Evolutionary conservation across 2,113 vertebrate species (phyloP).

Genomic region (Thalassoma bifasciatum): DNA sequence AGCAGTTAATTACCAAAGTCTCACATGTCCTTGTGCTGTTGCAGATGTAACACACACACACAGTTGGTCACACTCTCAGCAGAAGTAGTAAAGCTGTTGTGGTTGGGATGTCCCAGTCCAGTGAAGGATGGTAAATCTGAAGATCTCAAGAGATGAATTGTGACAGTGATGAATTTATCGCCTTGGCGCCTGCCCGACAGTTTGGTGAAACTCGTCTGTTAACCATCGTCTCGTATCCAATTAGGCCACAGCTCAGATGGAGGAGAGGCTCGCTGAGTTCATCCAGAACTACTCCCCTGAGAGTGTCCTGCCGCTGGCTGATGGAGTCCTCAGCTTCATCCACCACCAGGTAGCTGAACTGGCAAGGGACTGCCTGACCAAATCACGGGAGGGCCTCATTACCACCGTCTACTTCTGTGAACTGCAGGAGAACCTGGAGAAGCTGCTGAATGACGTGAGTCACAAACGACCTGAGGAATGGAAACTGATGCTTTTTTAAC

Average conservation of each 20-base stretch:
- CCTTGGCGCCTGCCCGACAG: background rate
- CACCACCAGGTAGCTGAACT: slow-evolving; percentile 95
- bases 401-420: slow-evolving; percentile 94
- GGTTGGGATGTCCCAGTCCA: background rate
- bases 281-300: slow-evolving; percentile 87
- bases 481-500: background rate
- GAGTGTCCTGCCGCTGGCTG: slow-evolving; percentile 89
- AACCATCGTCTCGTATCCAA: background rate
- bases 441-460: slow-evolving; percentile 91
- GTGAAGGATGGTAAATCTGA: no score
- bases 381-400: slow-evolving; percentile 91
- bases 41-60: background rate
- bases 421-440: slow-evolving; percentile 96
- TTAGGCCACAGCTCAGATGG: slow-evolving; percentile 96
- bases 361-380: slow-evolving; percentile 92
- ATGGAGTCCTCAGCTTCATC: slow-evolving; percentile 96
- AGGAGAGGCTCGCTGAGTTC: slow-evolving; percentile 91
- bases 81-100: background rate
- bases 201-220: slow-evolving; percentile 1
- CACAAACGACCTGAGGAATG: background rate
- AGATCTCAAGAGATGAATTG: no score
- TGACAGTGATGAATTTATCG: no score
- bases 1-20: fast-evolving
- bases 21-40: background rate
- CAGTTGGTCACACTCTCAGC: no score